Base-by-base conservation (phyloP, 1,140 invertebrate genomes). In the Gryllus bimaculatus region DNA sequence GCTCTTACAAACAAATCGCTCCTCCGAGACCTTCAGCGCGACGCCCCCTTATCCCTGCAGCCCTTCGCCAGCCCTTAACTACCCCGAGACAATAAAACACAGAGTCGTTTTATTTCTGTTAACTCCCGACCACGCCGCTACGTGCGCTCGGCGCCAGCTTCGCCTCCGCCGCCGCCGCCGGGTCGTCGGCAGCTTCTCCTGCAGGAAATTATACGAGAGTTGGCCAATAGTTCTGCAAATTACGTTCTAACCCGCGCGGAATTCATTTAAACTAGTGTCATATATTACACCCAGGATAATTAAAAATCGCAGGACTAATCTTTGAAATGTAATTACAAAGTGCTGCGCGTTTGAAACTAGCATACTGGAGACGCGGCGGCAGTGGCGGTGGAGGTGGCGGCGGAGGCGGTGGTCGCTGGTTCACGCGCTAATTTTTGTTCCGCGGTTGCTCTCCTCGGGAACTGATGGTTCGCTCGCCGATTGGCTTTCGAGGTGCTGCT, bases 191-290 rank as follows among this genome's bases (percentile, higher is more conserved):
- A 39, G 26, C 54, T 66, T 66, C 54, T 18, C 10, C 54, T 66
- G 54, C 54, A 66, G 54, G 54, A 66, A 66, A 66, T 66, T 66
- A 66, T 66, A 66, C 54, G 54, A 66, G 54, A 66, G 54, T 66
- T 66, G 54, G 54, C 54, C 54, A 66, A 66, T 66, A 66, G 54
- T 66, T 66, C 54, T 66, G 54, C 54, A 66, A 66, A 66, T 66
- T 66, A 66, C 54, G 54, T 66, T 66, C 54, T 66, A 66, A 66
- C 54, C 54, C 10, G 54, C 54, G 54, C 54, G 54, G 18, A 66
- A 66, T 66, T 66, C 54, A 66, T 66, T 66, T 66, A 66, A 66
- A 66, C 54, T 66, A 66, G 54, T 66, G 54, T 66, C 54, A 66
- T 66, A 66, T 66, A 66, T 66, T 66, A 66, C 54, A 18, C 54